Conservation (phyloP, 2,888 invertebrate species). For the Mesoligia furuncula region DNA sequence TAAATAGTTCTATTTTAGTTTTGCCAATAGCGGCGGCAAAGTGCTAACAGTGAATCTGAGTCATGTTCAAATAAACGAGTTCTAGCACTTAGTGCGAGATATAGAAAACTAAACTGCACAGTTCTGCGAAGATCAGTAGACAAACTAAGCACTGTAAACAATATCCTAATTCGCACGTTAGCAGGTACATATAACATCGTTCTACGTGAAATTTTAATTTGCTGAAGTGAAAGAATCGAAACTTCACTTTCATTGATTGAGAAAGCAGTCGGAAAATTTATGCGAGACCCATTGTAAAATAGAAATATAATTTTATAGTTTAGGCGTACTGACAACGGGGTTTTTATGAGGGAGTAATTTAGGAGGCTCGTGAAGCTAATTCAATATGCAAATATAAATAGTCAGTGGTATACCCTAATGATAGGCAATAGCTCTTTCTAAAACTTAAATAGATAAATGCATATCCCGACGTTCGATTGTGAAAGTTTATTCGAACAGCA, state of each 20-base stretch:
- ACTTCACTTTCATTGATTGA: slow-evolving; percentile 73
- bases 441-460: slow-evolving; percentile 39
- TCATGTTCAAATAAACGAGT: slow-evolving; percentile 51
- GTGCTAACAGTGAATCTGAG: slow-evolving; percentile 53
- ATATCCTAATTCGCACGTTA: slow-evolving; percentile 50
- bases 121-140: slow-evolving; percentile 38
- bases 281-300: slow-evolving; percentile 69
- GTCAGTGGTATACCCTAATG: slow-evolving; percentile 15
- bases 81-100: slow-evolving; percentile 32
- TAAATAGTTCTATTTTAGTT: slow-evolving; percentile 48
- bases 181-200: slow-evolving; percentile 25
- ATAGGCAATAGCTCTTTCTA: slow-evolving; percentile 35
- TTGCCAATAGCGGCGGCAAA: slow-evolving; percentile 42
- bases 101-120: slow-evolving; percentile 40
- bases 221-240: slow-evolving; percentile 69
- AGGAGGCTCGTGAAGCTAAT: slow-evolving; percentile 22
- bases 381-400: slow-evolving; percentile 31
- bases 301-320: slow-evolving; percentile 67
- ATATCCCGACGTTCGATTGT: slow-evolving; percentile 38
- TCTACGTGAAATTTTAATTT: slow-evolving; percentile 57
- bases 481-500: slow-evolving; percentile 51
- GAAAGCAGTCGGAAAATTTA: slow-evolving; percentile 75
- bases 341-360: slow-evolving; percentile 48
- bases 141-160: slow-evolving; percentile 43
- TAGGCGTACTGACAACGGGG: slow-evolving; percentile 42